Evolutionary conservation across 2,797 vertebrate genomes (phyloP), one percentile per base, ranked within the genome.

Genomic region (Girardinus metallicus): DNA sequence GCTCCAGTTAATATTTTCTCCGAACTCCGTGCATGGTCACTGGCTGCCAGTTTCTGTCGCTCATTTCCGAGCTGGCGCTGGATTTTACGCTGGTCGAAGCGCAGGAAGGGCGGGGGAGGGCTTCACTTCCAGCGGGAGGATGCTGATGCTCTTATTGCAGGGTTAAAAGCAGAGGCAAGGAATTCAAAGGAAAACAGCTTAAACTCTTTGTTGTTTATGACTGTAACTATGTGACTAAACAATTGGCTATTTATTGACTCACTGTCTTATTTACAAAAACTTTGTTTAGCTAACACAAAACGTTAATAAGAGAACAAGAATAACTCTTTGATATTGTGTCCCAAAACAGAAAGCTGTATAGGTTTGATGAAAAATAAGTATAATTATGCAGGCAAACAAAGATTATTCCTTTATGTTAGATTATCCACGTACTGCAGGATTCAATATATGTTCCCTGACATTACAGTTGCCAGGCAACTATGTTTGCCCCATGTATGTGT

Each of bases 381-480:
- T 16, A 23, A n/a, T 10, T 26, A 15, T 36, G 34, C 51, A 7
- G 36, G 1, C 21, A 73, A 15, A 43, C 12, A 44, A 51, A 43
- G 7, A 23, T 73, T 62, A 11, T 41, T 26, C 0, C 16, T 44
- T 29, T 34, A 10, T n/a, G 12, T 34, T 55, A 26, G 16, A 70
- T 21, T 60, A 71, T 41, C 10, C 31, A n/a, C 0, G 26, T 8
- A 21, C 6, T 46, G 0, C 64, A 51, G 26, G 62, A 72, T 73
- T 66, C 39, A 4, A 36, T 79, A 77, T 15, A 34, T 78, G 18
- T 47, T 75, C 7, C 41, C 55, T 53, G 66, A 43, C 57, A 75
- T 49, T 74, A 47, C 46, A n/a, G 92, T 94, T 94, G 80, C 93
- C 85, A 89, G 83, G 94, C 91, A 93, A 95, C 93, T 75, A 41